These are phyloP conservation scores for Carterocephalus palaemon DNA, from an alignment of 2,888 invertebrate genomes.

Conservation along the genomic window DNA sequence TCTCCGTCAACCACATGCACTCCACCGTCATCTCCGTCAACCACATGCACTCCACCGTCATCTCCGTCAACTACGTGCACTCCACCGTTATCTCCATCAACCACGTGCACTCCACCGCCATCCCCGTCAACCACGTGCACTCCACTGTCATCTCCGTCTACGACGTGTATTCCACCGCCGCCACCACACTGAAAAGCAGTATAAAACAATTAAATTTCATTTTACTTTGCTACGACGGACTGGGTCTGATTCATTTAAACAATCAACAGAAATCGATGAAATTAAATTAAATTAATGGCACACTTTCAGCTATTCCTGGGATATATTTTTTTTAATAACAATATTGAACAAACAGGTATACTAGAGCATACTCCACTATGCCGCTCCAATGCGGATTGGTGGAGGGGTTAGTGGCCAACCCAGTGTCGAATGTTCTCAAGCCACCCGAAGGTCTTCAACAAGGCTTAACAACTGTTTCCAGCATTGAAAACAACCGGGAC, in stretches of 20 bases:
- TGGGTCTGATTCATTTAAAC: conserved; percentile 30
- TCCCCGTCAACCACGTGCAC: conserved; percentile 21
- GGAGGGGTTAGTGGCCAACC: no score
- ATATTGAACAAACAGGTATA: no score
- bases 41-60: conserved; percentile 6
- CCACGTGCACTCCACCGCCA: conserved; percentile 8
- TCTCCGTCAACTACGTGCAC: conserved; percentile 26
- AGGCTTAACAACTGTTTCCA: no score
- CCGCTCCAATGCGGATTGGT: no score
- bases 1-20: conserved; percentile 2
- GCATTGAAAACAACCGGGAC: no score
- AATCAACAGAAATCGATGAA: conserved; percentile 26
- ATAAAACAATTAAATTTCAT: conserved; percentile 5
- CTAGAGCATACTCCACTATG: no score
- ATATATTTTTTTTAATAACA: no score
- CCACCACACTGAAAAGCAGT: background rate
- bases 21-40: background rate
- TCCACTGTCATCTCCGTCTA: conserved; percentile 14
- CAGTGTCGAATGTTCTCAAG: no score
- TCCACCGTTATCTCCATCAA: conserved; percentile 21
- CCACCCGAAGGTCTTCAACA: no score
- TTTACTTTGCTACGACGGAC: conserved; percentile 31
- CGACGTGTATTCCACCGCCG: conserved; percentile 20
- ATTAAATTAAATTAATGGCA: no score
- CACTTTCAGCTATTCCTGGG: no score